phyloP scores from a whole-genome alignment of 2,113 vertebrate genomes.

The Theropithecus gelada region DNA sequence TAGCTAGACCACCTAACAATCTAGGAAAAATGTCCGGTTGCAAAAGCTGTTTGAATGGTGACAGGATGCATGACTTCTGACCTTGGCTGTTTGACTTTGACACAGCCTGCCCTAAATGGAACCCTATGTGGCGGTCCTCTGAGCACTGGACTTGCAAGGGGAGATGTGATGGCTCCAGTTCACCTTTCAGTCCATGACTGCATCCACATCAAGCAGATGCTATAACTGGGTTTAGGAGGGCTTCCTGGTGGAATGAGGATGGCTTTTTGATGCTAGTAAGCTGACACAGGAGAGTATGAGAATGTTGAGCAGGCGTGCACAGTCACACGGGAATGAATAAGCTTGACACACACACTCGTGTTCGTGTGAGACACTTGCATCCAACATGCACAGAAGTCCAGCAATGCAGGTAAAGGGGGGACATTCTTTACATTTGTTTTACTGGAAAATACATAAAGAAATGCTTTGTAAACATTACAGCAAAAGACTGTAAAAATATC shows the following conservation, averaged over 20 bases:
- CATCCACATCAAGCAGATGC: slow-evolving; percentile 1
- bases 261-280: neutral
- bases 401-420: slow-evolving; percentile 17
- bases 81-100: neutral
- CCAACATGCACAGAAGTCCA: slow-evolving; percentile 68
- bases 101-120: neutral
- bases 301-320: slow-evolving; percentile 60
- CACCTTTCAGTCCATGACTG: neutral
- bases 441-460: slow-evolving; percentile 72
- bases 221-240: neutral
- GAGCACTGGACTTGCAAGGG: neutral
- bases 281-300: neutral
- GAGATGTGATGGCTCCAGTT: neutral
- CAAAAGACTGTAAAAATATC: slow-evolving; percentile 42
- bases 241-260: neutral
- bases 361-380: slow-evolving; percentile 14
- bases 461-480: slow-evolving; percentile 56
- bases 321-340: slow-evolving; percentile 55
- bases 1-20: neutral
- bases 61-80: neutral
- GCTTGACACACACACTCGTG: slow-evolving; percentile 27
- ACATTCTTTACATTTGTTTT: slow-evolving; percentile 63
- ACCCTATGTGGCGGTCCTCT: neutral
- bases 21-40: neutral
- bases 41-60: neutral